These are phyloP conservation scores for Apeira syringaria DNA, from an alignment of 2,888 invertebrate species.

Conservation along the genomic window DNA sequence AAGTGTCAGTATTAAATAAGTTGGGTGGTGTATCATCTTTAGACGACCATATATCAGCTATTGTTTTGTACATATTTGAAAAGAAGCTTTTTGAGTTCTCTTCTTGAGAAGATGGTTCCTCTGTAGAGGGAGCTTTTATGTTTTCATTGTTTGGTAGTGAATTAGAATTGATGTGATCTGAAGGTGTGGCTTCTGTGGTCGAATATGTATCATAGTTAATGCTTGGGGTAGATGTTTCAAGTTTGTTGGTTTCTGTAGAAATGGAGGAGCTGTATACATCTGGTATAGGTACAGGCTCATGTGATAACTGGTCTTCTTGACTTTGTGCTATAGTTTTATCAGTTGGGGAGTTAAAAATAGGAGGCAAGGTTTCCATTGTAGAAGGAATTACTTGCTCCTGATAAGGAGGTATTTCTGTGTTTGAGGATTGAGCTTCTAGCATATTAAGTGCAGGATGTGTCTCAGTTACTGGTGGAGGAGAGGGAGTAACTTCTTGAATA, in stretches of 20 bases:
- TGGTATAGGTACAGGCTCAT: background rate
- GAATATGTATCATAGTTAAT: slow-evolving; percentile 11
- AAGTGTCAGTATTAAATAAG: slow-evolving; percentile 51
- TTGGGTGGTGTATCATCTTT: slow-evolving; percentile 54
- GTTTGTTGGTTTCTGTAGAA: background rate
- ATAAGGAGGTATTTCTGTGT: slow-evolving; percentile 19
- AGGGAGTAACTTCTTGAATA: too few species aligned
- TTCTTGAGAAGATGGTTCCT: slow-evolving; percentile 30
- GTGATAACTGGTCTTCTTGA: background rate
- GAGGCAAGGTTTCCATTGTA: slow-evolving; percentile 35
- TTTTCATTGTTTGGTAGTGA: slow-evolving; percentile 11
- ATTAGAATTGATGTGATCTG: slow-evolving; percentile 10
- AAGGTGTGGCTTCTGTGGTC: slow-evolving; percentile 27
- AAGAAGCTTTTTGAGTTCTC: slow-evolving; percentile 49
- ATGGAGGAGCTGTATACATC: slow-evolving; percentile 4
- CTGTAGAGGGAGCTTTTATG: slow-evolving; percentile 32
- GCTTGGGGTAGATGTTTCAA: slow-evolving; percentile 12
- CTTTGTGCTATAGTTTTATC: slow-evolving; percentile 15
- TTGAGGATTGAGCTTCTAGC: slow-evolving; percentile 6
- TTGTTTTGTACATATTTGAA: slow-evolving; percentile 58
- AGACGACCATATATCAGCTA: slow-evolving; percentile 64
- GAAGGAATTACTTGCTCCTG: slow-evolving; percentile 21
- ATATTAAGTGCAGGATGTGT: slow-evolving; percentile 4
- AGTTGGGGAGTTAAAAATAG: slow-evolving; percentile 26
- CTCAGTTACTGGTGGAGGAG: slow-evolving; percentile 1